Base-by-base conservation (phyloP, 2,888 invertebrate genomes). In the Nesidiocoris tenuis region DNA sequence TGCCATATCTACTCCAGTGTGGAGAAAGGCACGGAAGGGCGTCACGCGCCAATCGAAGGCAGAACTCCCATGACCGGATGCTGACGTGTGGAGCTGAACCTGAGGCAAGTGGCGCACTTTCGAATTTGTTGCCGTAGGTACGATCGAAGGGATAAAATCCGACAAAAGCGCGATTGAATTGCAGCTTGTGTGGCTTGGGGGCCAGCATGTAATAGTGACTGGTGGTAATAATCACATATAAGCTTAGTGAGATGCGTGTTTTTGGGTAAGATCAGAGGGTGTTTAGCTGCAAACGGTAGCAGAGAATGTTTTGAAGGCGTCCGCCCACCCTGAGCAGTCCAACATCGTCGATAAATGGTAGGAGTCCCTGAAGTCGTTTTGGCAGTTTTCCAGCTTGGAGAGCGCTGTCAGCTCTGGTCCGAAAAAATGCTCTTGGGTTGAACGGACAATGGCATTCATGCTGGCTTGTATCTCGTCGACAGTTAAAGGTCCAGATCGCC, bases 1-100 rank as follows among this genome's bases (percentile, higher is more conserved):
- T n/a, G 68, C 68, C 2, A 68, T 9, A 21, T 68, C 68, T 3
- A 68, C 68, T n/a, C 7, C 54, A 16, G 68, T 68, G n/a, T 68
- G 17, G 12, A 56, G 9, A 56, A 68, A 68, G 56, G 68, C 18
- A 1, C 68, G 2, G 2, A 21, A 12, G 9, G 17, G 56, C 1
- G 1, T 5, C 2, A 63, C 7, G 5, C 64, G n/a, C 61, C 17
- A 18, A 9, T 7, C 7, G 22, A n/a, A 5, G 63, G 63, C 1
- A 63, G 63, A n/a, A 12, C 63, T 1, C 16, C 63, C 63, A 63
- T 63, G 19, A 63, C 9, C 9, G 21, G 63, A 16, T 22, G 21
- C 5, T 7, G 17, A 1, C 16, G 16, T 1, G 17, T 63, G 22
- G 12, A 18, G 9, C 1, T 59, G 59, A 7, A 1, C 1, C 18